phyloP scores from a whole-genome alignment of 2,797 vertebrate genomes.

The Monodelphis domestica region DNA sequence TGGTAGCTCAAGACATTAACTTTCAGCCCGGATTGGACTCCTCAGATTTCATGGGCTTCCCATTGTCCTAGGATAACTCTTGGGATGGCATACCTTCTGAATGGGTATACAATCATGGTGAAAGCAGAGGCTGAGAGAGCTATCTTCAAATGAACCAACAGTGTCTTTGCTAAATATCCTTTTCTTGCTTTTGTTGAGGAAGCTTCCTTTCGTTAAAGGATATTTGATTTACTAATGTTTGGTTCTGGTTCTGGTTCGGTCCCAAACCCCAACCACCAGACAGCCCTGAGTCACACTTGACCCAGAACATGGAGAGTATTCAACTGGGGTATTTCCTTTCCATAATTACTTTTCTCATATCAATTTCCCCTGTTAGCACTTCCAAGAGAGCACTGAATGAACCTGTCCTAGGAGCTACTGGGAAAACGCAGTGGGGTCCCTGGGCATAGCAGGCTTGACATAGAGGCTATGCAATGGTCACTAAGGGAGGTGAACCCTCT shows the following conservation, averaged over 20 bases:
- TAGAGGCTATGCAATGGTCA: not conserved
- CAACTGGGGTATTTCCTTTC: not conserved
- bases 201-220: not conserved
- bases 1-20: not conserved
- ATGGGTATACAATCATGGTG: not conserved
- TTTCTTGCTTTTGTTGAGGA: not conserved
- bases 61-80: not conserved
- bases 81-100: not conserved
- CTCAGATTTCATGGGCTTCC: not conserved
- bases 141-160: not conserved
- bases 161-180: not conserved
- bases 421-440: not conserved
- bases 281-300: not conserved
- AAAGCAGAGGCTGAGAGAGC: not conserved
- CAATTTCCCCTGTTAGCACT: not conserved
- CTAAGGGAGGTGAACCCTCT: not conserved
- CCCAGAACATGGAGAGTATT: not conserved
- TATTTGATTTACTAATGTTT: not conserved
- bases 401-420: not conserved
- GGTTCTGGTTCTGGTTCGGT: not conserved
- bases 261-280: not conserved
- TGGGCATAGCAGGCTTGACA: not conserved
- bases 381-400: not conserved
- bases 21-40: not conserved
- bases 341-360: slow-evolving; percentile 7